These are phyloP conservation scores for Hartigia nigra DNA, from an alignment of 2,888 invertebrate species.

Conservation along the genomic window DNA sequence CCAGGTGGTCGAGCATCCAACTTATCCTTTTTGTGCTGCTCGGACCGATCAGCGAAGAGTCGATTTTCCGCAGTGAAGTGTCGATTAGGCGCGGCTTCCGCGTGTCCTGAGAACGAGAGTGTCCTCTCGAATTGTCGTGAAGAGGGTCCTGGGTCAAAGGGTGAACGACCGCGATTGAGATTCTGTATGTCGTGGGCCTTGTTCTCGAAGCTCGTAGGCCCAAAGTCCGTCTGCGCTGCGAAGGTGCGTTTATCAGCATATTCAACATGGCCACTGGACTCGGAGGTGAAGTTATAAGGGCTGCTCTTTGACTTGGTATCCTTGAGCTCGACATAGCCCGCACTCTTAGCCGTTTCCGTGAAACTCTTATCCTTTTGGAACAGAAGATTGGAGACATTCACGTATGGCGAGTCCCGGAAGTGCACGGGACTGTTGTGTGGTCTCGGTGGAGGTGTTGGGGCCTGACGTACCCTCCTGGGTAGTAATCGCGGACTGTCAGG, in stretches of 20 bases:
- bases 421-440: constrained; percentile 59
- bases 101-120: constrained; percentile 44
- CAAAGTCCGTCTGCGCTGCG: constrained; percentile 46
- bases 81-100: constrained; percentile 11
- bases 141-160: constrained; percentile 46
- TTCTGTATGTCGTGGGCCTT: constrained; percentile 37
- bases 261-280: constrained; percentile 60
- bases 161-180: constrained; percentile 33
- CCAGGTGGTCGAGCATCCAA: constrained; percentile 45
- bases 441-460: constrained; percentile 67
- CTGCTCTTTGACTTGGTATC: constrained; percentile 38
- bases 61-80: constrained; percentile 14
- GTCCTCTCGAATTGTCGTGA: constrained; percentile 45
- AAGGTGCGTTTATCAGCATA: constrained; percentile 53
- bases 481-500: constrained; percentile 80
- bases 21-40: constrained; percentile 63
- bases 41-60: constrained; percentile 15
- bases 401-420: constrained; percentile 56
- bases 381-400: constrained; percentile 56
- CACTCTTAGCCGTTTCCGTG: constrained; percentile 50
- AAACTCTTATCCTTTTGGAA: constrained; percentile 59
- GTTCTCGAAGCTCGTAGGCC: constrained; percentile 41
- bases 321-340: constrained; percentile 58
- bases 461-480: constrained; percentile 68
- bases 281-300: constrained; percentile 60